phyloP scores from a whole-genome alignment of 2,888 invertebrate genomes.

The Volucella inflata region DNA sequence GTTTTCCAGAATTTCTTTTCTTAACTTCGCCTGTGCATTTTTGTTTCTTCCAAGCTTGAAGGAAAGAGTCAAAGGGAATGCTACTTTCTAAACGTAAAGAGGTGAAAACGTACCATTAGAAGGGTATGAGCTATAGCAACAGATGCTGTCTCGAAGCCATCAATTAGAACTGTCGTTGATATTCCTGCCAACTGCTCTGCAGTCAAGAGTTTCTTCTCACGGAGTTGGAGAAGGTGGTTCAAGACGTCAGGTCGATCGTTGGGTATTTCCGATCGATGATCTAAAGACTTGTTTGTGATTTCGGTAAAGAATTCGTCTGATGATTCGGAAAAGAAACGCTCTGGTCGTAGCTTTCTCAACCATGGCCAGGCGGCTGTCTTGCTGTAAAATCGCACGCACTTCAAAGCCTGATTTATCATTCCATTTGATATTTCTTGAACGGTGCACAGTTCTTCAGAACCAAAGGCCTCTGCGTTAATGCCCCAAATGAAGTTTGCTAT shows the following conservation, averaged over 20 bases:
- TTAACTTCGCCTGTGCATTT: constrained; percentile 77
- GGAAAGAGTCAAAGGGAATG: neutral
- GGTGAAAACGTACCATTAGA: constrained; percentile 76
- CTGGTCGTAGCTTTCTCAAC: constrained; percentile 73
- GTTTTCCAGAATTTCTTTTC: constrained; percentile 76
- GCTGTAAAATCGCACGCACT: constrained; percentile 76
- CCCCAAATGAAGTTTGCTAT: constrained; percentile 83
- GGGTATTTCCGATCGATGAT: constrained; percentile 57
- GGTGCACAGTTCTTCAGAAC: constrained; percentile 41
- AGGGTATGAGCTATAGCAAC: constrained; percentile 78
- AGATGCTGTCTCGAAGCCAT: constrained; percentile 80
- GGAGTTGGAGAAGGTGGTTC: constrained; percentile 78
- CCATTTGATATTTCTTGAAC: constrained; percentile 68
- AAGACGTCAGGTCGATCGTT: constrained; percentile 77
- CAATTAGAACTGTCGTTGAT: constrained; percentile 79
- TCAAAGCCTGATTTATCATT: constrained; percentile 75
- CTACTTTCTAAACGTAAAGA: constrained; percentile 5
- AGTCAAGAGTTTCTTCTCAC: constrained; percentile 77
- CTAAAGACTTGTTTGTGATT: constrained; percentile 74
- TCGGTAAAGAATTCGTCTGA: constrained; percentile 63
- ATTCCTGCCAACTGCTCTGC: constrained; percentile 78
- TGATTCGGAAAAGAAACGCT: constrained; percentile 73
- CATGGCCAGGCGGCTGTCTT: constrained; percentile 77
- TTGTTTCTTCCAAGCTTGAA: constrained; percentile 77
- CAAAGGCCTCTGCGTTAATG: constrained; percentile 81